A percentile compares a stretch with the other conserved stretches of the same genome.
These are phyloP conservation scores for Autographa gamma DNA, from an alignment of 2,888 invertebrate species.

Conservation along the genomic window DNA sequence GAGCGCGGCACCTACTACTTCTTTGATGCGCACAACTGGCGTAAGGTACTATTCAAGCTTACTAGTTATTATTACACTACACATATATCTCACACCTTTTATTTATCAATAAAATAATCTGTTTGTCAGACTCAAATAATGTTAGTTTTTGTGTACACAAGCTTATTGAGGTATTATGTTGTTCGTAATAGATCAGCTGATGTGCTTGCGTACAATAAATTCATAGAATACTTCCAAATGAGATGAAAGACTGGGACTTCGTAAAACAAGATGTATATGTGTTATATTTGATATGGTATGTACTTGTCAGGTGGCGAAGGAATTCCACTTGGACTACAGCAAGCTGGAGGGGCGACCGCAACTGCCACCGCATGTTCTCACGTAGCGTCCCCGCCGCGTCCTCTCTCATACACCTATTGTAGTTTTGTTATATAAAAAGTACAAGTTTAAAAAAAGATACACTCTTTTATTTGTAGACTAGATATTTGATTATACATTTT, in stretches of 20 bases:
- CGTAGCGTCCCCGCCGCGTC: constrained; percentile 81
- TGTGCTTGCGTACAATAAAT: background rate
- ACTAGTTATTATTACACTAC: constrained; percentile 26
- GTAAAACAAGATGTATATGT: background rate
- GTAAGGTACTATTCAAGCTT: constrained; percentile 90
- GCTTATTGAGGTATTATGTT: background rate
- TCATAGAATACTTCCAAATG: background rate
- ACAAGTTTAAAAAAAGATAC: constrained; percentile 79
- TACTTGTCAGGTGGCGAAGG: constrained; percentile 93
- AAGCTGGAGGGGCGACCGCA: constrained; percentile 98
- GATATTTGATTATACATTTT: background rate
- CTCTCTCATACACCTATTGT: constrained; percentile 82
- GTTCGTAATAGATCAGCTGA: background rate
- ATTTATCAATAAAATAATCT: constrained; percentile 9
- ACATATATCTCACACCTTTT: too few species aligned
- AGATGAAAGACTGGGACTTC: background rate
- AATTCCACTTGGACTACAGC: constrained; percentile 99
- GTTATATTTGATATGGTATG: background rate
- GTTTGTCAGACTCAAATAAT: background rate
- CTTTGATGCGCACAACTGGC: constrained; percentile 99
- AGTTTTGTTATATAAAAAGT: constrained; percentile 89
- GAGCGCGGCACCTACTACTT: constrained; percentile 99
- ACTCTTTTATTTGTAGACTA: constrained; percentile 52
- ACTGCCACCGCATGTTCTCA: constrained; percentile 91
- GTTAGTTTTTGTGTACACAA: background rate